Evolutionary conservation across 1,140 invertebrate genomes (phyloP).

Genomic region (Littorina saxatilis): DNA sequence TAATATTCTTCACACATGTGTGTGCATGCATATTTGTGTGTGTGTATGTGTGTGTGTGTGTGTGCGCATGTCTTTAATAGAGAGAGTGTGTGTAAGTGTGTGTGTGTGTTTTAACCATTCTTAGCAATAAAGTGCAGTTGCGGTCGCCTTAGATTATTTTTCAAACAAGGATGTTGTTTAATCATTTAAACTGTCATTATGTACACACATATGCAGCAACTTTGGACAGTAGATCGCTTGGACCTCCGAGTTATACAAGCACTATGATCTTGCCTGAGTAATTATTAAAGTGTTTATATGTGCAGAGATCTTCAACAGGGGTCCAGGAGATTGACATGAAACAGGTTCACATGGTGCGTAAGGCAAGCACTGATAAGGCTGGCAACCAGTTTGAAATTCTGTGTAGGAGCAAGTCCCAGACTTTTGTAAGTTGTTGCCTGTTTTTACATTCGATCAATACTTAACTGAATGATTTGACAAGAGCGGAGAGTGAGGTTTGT

Average conservation of each 20-base stretch:
- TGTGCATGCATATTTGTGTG: not conserved
- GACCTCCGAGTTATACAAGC: not conserved
- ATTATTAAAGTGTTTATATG: not conserved
- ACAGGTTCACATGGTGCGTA: not conserved
- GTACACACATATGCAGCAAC: not conserved
- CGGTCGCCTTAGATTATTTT: not conserved
- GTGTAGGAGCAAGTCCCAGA: not conserved
- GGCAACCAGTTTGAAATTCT: constrained; percentile 1
- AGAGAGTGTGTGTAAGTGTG: not conserved
- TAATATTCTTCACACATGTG: not conserved
- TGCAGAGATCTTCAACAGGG: not conserved
- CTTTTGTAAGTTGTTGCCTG: constrained; percentile 20
- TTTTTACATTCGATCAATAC: too few species aligned
- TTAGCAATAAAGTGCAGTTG: not conserved
- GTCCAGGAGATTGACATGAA: not conserved
- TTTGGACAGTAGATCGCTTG: not conserved
- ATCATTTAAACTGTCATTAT: not conserved
- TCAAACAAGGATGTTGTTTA: not conserved
- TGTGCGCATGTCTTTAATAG: not conserved
- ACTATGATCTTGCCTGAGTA: not conserved
- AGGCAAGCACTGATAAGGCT: not conserved
- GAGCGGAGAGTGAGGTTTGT: too few species aligned
- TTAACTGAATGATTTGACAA: too few species aligned
- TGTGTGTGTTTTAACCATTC: not conserved
- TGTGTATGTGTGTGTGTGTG: constrained; percentile 6